phyloP scores from a whole-genome alignment of 1,140 invertebrate species.

The Zaprionus nigranus region DNA sequence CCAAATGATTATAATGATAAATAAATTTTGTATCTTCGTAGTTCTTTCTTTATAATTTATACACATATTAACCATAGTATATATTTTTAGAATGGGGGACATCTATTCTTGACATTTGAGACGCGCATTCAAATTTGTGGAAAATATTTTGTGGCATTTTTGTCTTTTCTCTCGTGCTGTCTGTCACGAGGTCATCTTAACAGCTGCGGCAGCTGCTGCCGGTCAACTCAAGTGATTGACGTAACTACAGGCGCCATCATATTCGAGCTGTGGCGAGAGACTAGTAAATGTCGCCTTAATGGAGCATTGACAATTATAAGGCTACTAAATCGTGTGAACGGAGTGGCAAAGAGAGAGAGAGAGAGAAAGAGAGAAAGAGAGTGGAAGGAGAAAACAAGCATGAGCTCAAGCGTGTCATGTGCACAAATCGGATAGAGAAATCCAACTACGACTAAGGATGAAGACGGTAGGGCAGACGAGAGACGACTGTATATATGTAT shows the following conservation, averaged over 20 bases:
- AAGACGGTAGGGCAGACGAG: neutral
- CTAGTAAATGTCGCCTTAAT: slow-evolving; percentile 59
- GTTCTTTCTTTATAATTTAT: neutral
- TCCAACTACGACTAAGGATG: neutral
- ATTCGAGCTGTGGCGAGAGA: slow-evolving; percentile 18
- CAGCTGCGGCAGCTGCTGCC: slow-evolving; percentile 23
- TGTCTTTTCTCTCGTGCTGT: slow-evolving; percentile 13
- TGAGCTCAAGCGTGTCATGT: slow-evolving; percentile 26
- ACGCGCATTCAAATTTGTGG: neutral
- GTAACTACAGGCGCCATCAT: slow-evolving; percentile 55
- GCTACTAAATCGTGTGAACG: slow-evolving; percentile 71
- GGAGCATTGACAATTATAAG: slow-evolving; percentile 78
- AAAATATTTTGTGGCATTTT: neutral
- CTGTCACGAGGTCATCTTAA: slow-evolving; percentile 56
- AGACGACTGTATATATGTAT: slow-evolving; percentile 21
- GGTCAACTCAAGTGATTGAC: slow-evolving; percentile 61
- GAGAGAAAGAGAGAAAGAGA: neutral
- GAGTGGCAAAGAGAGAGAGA: slow-evolving; percentile 1
- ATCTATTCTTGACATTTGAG: neutral
- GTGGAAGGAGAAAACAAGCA: neutral
- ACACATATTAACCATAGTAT: neutral
- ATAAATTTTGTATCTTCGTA: neutral
- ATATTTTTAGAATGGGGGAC: neutral
- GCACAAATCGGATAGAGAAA: slow-evolving; percentile 27
- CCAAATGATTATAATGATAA: neutral